Base-by-base conservation (phyloP, 1,140 invertebrate genomes). In the Brachionus sp. region DNA sequence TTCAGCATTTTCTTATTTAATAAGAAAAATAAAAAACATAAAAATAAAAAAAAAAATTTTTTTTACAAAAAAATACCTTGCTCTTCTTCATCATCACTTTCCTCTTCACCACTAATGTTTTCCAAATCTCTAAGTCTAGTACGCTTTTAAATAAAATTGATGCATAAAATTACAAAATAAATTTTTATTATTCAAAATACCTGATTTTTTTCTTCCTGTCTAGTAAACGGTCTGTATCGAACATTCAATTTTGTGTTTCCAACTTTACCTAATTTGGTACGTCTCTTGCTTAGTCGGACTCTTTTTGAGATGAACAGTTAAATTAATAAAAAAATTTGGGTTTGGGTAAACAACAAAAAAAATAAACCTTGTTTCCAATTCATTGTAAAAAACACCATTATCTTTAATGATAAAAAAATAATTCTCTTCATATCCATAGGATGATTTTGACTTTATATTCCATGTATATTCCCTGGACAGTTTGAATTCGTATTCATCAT, bases 371-470 rank as follows among this genome's bases (percentile, higher is more conserved):
- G 96, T 98, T 89, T 98, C 97, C 85, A 99, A 87, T 89, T 98
- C 96, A 90, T 98, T 96, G 88, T 98, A 99, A 89, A 94, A 98
- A 29, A 97, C 94, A 66, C 93, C 93, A 86, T 90, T 94, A 86
- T 97, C 92, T 77, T 95, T 91, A 77, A 97, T 92, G 82, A 97
- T 94, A 88, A 98, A 93, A 89, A 98, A 99, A 88, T 98, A 98
- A 88, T 97, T 98, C 89, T 98, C 97, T 89, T 98, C 96, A 86
- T 98, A 98, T 46, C 96, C 96, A 88, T 97, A 96, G 0, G 94
- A 95, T 0, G 95, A 93, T 91, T 98, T 98, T 88, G 95, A 98
- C 88, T 98, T 98, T 2, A 98, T 96, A 90, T 98, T 98, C 97
- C 96, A 98, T 95, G 95, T 94, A 94, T 95, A 89, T 92, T 95